Percentiles rank a stretch among this genome's conserved stretches.
Evolutionary conservation across 2,888 invertebrate genomes (phyloP).

Genomic region (Papilio elwesi): DNA sequence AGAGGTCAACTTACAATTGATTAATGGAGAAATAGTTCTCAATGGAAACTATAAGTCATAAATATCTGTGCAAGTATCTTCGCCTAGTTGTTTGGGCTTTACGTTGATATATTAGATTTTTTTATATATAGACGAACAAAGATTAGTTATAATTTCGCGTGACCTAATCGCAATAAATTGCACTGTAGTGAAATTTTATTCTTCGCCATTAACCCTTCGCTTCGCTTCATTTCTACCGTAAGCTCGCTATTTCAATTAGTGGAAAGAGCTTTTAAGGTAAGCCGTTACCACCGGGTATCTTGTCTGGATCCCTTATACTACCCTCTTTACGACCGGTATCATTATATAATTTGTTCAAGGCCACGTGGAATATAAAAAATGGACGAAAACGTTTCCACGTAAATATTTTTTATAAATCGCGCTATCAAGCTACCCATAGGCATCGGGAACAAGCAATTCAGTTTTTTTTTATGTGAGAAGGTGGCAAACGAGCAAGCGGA

Average conservation of each 20-base stretch:
- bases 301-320: slow-evolving; percentile 2
- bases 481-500: no score
- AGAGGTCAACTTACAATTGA: no score
- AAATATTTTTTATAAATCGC: no score
- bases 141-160: background rate
- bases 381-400: no score
- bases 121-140: background rate
- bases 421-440: no score
- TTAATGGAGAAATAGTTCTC: no score
- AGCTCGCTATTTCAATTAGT: slow-evolving; percentile 34
- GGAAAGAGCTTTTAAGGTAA: slow-evolving; percentile 33
- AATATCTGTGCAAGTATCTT: no score
- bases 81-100: no score
- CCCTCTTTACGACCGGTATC: background rate
- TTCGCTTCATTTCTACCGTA: slow-evolving; percentile 22
- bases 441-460: no score
- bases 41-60: no score
- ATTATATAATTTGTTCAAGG: slow-evolving; percentile 5
- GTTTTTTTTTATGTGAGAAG: no score
- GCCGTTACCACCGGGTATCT: slow-evolving; percentile 19
- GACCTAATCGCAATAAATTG: slow-evolving; percentile 3
- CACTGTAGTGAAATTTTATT: slow-evolving; percentile 25
- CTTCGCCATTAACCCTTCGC: slow-evolving; percentile 12
- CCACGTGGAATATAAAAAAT: slow-evolving; percentile 11
- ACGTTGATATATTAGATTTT: background rate